Evolutionary conservation across 2,888 invertebrate genomes (phyloP).

Genomic region (Bimastos eiseni): DNA sequence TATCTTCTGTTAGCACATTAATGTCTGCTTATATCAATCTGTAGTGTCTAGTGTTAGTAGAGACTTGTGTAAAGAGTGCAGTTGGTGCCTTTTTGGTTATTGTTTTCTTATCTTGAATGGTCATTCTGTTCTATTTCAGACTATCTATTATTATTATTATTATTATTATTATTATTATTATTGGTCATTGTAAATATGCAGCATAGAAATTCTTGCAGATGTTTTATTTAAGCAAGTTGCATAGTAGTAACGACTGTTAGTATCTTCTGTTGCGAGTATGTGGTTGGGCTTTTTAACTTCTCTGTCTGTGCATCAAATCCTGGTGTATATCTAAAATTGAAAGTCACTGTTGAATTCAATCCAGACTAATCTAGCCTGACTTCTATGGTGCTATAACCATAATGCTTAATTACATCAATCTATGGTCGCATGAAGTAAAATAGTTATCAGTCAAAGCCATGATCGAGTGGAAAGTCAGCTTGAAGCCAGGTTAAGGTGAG

Average conservation of each 20-base stretch:
- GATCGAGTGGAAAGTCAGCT: not conserved
- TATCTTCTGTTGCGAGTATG: not conserved
- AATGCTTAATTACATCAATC: not conserved
- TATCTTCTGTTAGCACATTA: conserved; percentile 3
- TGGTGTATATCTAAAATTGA: not conserved
- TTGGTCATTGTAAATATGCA: not conserved
- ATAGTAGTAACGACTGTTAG: not conserved
- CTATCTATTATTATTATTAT: too few species aligned
- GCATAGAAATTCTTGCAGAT: not conserved
- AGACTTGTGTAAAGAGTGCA: not conserved
- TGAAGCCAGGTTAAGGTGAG: not conserved
- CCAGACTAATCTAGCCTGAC: not conserved
- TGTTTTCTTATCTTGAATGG: not conserved
- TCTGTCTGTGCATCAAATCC: not conserved
- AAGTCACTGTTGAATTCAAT: not conserved
- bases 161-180: too few species aligned
- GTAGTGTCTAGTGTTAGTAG: too few species aligned
- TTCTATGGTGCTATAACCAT: not conserved
- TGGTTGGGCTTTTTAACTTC: not conserved
- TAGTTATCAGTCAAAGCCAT: not conserved
- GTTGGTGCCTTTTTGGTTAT: not conserved
- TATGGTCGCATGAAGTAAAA: not conserved
- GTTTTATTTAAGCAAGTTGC: not conserved
- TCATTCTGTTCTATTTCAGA: too few species aligned
- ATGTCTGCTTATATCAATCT: not conserved